Evolutionary conservation across 1,140 invertebrate species (phyloP).

Genomic region (Drosophila ogumai): DNA sequence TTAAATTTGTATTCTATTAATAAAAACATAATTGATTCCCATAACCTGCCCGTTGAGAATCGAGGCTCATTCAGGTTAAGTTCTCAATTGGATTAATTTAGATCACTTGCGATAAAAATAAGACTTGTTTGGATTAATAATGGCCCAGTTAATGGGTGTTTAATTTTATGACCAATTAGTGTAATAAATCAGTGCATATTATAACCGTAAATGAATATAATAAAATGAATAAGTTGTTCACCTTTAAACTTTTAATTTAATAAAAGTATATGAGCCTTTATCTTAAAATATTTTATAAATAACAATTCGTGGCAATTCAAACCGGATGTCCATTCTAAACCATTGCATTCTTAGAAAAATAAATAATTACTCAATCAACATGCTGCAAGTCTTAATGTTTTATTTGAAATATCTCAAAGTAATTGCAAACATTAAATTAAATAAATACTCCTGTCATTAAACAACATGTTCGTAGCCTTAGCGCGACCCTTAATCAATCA

Average conservation of each 20-base stretch:
- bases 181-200: slow-evolving; percentile 14
- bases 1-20: slow-evolving; percentile 19
- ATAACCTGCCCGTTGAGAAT: background rate
- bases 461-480: slow-evolving; percentile 14
- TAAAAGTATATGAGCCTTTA: no score
- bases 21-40: slow-evolving; percentile 12
- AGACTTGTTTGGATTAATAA: slow-evolving; percentile 27
- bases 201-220: background rate
- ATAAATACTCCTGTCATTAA: slow-evolving; percentile 18
- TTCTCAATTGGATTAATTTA: slow-evolving; percentile 23
- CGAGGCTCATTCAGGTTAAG: background rate
- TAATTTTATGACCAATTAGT: slow-evolving; percentile 5
- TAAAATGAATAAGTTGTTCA: background rate
- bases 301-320: background rate
- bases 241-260: background rate
- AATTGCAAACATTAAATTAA: slow-evolving; percentile 30
- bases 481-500: slow-evolving; percentile 47
- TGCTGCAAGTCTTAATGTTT: slow-evolving; percentile 1
- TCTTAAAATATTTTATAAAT: background rate
- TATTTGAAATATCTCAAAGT: slow-evolving; percentile 9
- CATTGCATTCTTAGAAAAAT: slow-evolving; percentile 1
- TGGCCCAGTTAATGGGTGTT: slow-evolving; percentile 7
- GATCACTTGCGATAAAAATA: slow-evolving; percentile 24
- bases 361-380: slow-evolving; percentile 27
- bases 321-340: slow-evolving; percentile 1